Conservation (phyloP, 2,888 invertebrate species). For the Himalopsyche japonica region DNA sequence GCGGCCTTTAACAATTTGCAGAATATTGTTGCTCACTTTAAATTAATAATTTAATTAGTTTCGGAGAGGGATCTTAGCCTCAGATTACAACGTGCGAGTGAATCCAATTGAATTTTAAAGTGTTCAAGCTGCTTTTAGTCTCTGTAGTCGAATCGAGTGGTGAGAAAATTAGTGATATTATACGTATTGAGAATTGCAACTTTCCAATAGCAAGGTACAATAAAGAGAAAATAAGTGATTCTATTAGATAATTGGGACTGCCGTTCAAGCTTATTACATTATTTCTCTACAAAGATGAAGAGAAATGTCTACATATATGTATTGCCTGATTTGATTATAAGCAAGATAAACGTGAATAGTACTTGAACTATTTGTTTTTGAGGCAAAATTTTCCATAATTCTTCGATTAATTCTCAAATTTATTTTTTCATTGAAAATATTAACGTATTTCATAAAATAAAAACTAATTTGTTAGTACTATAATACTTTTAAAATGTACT, state of each 20-base stretch:
- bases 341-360: no score
- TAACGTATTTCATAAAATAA: no score
- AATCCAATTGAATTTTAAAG: neutral
- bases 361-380: no score
- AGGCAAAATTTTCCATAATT: no score
- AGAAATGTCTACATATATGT: no score
- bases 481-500: no score
- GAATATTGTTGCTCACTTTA: neutral
- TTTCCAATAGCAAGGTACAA: neutral
- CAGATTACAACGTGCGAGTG: neutral
- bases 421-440: no score
- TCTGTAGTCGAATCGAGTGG: neutral
- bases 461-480: no score
- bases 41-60: neutral
- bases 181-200: neutral
- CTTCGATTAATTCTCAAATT: no score
- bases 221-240: neutral
- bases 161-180: neutral
- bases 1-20: neutral
- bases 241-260: constrained; percentile 6
- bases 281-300: neutral
- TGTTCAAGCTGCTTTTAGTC: neutral
- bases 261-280: neutral
- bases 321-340: no score
- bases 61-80: neutral